Conservation (phyloP, 2,888 invertebrate genomes). For the Digitonthophagus gazella region DNA sequence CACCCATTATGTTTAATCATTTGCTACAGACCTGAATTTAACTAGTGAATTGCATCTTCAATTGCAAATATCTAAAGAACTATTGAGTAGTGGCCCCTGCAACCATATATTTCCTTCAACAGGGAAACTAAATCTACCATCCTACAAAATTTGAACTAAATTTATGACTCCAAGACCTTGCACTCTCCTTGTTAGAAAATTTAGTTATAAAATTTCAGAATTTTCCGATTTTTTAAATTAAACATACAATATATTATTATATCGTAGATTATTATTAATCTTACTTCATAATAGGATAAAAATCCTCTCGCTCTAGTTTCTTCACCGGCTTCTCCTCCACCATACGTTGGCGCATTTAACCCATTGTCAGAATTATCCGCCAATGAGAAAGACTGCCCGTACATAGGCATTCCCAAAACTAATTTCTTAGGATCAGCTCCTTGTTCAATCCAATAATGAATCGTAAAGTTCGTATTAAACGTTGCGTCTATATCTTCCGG, state of each 20-base stretch:
- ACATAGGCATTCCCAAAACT: constrained; percentile 84
- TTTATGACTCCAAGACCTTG: no score
- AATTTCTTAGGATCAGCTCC: constrained; percentile 78
- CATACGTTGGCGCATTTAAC: constrained; percentile 76
- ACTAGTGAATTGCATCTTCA: no score
- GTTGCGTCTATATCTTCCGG: constrained; percentile 71
- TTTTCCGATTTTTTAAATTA: constrained; percentile 3
- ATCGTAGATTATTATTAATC: neutral
- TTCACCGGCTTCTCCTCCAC: constrained; percentile 87
- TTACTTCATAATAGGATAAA: constrained; percentile 82
- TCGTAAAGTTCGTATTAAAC: constrained; percentile 84
- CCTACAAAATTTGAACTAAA: no score
- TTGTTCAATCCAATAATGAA: constrained; percentile 80
- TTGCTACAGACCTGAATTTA: no score
- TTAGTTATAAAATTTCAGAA: no score
- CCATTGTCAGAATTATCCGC: constrained; percentile 64
- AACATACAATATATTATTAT: no score
- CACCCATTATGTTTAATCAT: no score
- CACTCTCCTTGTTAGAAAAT: no score
- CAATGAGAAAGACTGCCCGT: constrained; percentile 84
- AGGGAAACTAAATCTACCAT: no score
- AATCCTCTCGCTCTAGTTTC: constrained; percentile 86
- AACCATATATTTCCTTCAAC: no score
- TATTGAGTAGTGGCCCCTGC: no score
- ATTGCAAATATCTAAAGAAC: no score